Evolutionary conservation across 2,888 invertebrate genomes (phyloP).

Genomic region (Harpagoxenus sublaevis): DNA sequence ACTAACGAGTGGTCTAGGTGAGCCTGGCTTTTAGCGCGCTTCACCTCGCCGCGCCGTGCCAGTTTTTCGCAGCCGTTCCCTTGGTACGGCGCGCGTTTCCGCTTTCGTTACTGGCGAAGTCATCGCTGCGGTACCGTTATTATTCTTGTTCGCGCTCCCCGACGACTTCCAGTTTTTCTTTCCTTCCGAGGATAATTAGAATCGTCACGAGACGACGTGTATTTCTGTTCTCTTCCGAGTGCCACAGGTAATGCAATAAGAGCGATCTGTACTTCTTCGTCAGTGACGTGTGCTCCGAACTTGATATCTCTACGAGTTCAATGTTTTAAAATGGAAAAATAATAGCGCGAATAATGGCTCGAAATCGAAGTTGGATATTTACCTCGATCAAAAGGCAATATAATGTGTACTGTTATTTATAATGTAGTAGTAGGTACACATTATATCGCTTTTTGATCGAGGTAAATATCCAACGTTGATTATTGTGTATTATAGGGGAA

Average conservation of each 20-base stretch:
- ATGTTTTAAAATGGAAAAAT: background rate
- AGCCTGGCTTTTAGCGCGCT: constrained; percentile 44
- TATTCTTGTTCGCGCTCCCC: constrained; percentile 48
- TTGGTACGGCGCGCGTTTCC: constrained; percentile 68
- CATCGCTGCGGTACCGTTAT: constrained; percentile 64
- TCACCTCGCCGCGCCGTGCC: constrained; percentile 50
- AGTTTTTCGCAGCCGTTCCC: constrained; percentile 64
- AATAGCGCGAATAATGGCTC: background rate
- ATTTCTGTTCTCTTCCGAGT: background rate
- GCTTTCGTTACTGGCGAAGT: constrained; percentile 56
- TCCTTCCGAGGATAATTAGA: constrained; percentile 55
- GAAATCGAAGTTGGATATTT: constrained; percentile 20
- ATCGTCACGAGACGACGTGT: background rate
- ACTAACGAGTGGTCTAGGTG: constrained; percentile 28
- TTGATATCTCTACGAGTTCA: background rate
- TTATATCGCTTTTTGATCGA: too few relatives aligned
- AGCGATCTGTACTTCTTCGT: background rate
- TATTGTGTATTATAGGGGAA: too few relatives aligned
- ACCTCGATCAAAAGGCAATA: background rate
- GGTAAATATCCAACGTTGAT: too few relatives aligned
- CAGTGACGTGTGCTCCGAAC: background rate
- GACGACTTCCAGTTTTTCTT: constrained; percentile 39
- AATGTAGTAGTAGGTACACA: background rate
- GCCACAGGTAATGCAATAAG: background rate
- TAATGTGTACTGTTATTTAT: background rate